A percentile compares a stretch with the other conserved stretches of the same genome.
Conservation (phyloP, 2,888 invertebrate species). For the Epistrophella euchroma region DNA sequence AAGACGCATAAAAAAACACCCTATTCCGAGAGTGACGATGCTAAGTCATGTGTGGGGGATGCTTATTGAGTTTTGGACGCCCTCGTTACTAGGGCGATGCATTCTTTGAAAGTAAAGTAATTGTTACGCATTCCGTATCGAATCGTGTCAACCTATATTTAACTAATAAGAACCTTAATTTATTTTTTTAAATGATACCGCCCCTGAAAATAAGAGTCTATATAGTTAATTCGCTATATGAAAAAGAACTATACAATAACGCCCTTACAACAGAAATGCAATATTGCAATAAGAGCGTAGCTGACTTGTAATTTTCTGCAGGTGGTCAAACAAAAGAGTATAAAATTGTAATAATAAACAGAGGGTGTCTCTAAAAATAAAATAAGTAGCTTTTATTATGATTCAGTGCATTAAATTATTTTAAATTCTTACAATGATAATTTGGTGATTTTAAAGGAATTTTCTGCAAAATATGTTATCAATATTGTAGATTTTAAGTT, state of each 20-base stretch:
- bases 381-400: neutral
- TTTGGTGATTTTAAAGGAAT: neutral
- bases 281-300: slow-evolving; percentile 46
- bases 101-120: slow-evolving; percentile 27
- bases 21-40: neutral
- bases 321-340: slow-evolving; percentile 59
- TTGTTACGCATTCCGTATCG: slow-evolving; percentile 55
- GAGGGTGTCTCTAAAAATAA: neutral
- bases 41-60: slow-evolving; percentile 16
- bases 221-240: slow-evolving; percentile 36
- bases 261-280: slow-evolving; percentile 39
- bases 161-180: slow-evolving; percentile 64
- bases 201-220: slow-evolving; percentile 41
- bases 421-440: neutral
- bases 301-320: slow-evolving; percentile 66
- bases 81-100: slow-evolving; percentile 33
- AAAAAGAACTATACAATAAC: slow-evolving; percentile 51
- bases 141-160: slow-evolving; percentile 53
- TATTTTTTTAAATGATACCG: neutral
- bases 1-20: slow-evolving; percentile 31
- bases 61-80: slow-evolving; percentile 31
- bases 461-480: too few relatives aligned
- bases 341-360: neutral
- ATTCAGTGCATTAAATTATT: neutral
- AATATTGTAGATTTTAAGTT: too few relatives aligned